Percentiles rank a stretch among this genome's conserved stretches.
These are phyloP conservation scores for Laodelphax striatellus DNA, from an alignment of 1,140 invertebrate species.

Conservation along the genomic window DNA sequence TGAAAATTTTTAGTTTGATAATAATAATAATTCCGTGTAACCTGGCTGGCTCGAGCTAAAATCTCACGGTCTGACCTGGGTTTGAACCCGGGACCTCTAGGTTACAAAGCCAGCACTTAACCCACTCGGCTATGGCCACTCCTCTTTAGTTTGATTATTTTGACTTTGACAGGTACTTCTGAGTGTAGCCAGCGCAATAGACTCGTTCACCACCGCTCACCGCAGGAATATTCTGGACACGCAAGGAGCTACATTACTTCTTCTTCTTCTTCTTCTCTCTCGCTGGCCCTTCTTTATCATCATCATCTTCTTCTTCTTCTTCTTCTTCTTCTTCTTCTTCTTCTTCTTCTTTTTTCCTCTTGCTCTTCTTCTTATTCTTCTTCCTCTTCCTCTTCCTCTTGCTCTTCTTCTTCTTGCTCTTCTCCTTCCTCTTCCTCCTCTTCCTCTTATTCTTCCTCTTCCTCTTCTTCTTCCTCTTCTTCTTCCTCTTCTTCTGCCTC, in stretches of 20 bases:
- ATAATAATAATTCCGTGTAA: no score
- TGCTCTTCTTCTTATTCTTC: background rate
- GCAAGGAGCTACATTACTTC: conserved; percentile 35
- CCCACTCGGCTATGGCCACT: no score
- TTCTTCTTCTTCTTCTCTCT: no score
- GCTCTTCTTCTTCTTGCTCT: background rate
- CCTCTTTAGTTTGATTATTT: no score
- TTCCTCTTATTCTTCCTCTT: background rate
- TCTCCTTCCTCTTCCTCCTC: background rate
- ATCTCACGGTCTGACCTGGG: no score
- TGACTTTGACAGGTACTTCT: background rate
- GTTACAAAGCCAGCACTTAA: no score
- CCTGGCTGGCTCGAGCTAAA: no score
- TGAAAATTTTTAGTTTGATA: no score
- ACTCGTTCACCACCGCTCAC: background rate
- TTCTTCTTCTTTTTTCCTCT: background rate
- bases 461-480: background rate
- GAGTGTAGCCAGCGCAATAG: background rate
- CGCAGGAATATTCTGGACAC: background rate
- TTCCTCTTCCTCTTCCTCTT: background rate
- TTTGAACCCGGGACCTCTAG: no score
- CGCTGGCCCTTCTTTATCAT: no score
- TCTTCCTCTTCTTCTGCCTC: background rate
- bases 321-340: background rate
- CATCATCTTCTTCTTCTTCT: background rate